Percentiles rank a stretch among this genome's conserved stretches.
Conservation (phyloP, 2,797 vertebrate genomes). For the Acipenser ruthenus region DNA sequence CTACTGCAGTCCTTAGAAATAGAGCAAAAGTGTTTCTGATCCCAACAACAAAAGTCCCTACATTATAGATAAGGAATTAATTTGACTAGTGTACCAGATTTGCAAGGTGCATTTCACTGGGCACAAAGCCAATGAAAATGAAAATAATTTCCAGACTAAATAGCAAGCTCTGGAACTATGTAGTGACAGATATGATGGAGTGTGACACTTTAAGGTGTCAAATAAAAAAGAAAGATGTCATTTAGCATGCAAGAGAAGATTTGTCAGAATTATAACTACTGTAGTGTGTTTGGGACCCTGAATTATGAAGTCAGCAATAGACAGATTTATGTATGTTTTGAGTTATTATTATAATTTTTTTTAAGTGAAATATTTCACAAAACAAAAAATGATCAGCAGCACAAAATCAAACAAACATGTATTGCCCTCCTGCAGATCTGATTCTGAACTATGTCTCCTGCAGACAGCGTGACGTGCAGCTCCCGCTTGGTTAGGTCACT, state of each 20-base stretch:
- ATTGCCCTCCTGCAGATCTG: too few species aligned
- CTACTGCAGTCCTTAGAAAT: neutral
- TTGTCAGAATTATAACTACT: neutral
- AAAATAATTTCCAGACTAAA: neutral
- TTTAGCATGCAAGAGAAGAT: neutral
- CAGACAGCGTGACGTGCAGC: too few species aligned
- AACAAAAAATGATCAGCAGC: too few species aligned
- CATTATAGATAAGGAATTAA: constrained; percentile 5
- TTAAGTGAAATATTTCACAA: too few species aligned
- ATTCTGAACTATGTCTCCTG: too few species aligned
- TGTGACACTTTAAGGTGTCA: neutral
- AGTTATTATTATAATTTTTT: too few species aligned
- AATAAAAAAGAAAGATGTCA: neutral
- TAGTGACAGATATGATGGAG: constrained; percentile 1
- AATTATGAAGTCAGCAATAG: too few species aligned
- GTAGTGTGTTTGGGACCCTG: too few species aligned
- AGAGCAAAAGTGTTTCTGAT: constrained; percentile 1
- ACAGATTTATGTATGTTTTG: too few species aligned
- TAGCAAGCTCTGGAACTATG: neutral
- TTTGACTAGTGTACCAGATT: neutral
- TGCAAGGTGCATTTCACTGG: neutral
- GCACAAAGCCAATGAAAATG: neutral
- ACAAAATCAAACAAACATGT: too few species aligned
- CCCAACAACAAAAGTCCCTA: neutral
- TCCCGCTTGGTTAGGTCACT: too few species aligned